Conservation (phyloP, 2,113 vertebrate genomes). For the Amblyornis subalaris region DNA sequence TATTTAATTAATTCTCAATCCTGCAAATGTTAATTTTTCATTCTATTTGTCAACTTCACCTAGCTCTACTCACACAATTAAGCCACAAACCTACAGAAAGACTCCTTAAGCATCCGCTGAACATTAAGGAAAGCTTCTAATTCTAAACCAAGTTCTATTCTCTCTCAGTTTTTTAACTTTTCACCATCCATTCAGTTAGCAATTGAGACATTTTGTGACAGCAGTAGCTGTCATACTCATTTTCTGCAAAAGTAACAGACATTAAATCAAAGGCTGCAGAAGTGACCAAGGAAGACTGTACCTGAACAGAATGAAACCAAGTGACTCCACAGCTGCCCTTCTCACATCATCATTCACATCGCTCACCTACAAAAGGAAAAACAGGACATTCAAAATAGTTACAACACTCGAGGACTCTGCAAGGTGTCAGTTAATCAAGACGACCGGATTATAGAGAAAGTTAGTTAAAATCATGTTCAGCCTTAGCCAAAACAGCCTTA, state of each 20-base stretch:
- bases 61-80: background rate
- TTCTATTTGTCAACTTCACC: background rate
- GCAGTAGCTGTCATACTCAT: background rate
- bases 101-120: background rate
- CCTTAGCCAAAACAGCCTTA: background rate
- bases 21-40: constrained; percentile 9
- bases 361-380: constrained; percentile 80
- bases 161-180: background rate
- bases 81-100: background rate
- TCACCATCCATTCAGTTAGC: background rate
- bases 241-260: background rate
- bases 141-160: background rate
- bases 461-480: background rate
- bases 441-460: background rate
- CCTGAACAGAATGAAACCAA: constrained; percentile 99
- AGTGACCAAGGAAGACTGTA: constrained; percentile 56
- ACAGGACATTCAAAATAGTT: background rate
- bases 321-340: constrained; percentile 94
- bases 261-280: background rate
- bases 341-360: constrained; percentile 97
- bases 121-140: background rate
- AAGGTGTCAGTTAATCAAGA: background rate
- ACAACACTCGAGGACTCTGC: background rate
- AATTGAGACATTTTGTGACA: background rate
- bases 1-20: constrained; percentile 28